Base-by-base conservation (phyloP, 1,140 invertebrate species). In the Drosophila rufa region DNA sequence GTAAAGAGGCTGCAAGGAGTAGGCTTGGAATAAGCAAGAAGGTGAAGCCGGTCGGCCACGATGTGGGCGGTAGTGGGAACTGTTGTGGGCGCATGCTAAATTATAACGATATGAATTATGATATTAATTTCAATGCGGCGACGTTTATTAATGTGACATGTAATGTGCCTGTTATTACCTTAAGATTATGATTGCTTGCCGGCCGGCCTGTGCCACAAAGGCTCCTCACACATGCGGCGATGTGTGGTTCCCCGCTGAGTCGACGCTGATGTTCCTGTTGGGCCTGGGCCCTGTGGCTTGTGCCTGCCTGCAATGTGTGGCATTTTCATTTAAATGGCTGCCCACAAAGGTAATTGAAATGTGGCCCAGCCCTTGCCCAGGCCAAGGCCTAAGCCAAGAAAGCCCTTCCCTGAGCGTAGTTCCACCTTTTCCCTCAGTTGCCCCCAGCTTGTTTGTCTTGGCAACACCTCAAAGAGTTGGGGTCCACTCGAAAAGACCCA, bases 131-230 rank as follows among this genome's bases (percentile, higher is more conserved):
- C 62, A 85, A 73, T 64, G 79, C 62, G 55, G 27, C 50, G 60
- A 43, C 65, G 84, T 77, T 90, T 90, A 85, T 90, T 90, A 90
- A 90, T 90, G 85, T 90, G 85, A 90, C 85, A 71, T 85, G 82
- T 90, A 90, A 90, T 90, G 85, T 85, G 86, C 75, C 86, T 90
- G 85, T 90, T 90, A 90, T 90, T 90, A 90, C 85, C 79, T 79
- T 76, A 90, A 90, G 85, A 90, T 90, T 90, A 90, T 90, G 85
- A 90, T 90, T 90, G 79, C 85, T 90, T 82, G 70, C 85, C 68
- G 47, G 43, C 47, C 46, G 51, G 58, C 45, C 59, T 73, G 53
- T 43, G 51, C 27, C 59, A 33, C 60, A 70, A 46, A 67, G 65
- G 65, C 12, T 25, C 45, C 66, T 19, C 68, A 75, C 78, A 81